Conservation (phyloP, 2,113 vertebrate species). For the Gymnorhina tibicen region DNA sequence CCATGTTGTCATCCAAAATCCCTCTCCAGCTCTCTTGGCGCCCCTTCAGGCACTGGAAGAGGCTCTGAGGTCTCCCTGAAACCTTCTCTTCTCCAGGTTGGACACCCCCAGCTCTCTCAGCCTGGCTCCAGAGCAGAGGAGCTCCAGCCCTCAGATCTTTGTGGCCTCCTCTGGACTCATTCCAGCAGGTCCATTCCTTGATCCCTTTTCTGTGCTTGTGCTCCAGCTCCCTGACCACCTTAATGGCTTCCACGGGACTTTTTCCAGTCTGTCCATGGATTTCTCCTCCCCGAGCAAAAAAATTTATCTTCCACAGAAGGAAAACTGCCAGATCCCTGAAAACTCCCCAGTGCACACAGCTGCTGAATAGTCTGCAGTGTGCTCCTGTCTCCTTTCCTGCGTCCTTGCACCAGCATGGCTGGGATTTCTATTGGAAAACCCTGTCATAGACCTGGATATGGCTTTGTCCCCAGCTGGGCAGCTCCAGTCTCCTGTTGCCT, state of each 20-base stretch:
- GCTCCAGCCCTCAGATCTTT: neutral
- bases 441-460: neutral
- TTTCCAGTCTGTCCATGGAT: neutral
- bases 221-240: neutral
- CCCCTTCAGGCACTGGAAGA: neutral
- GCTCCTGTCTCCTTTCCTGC: neutral
- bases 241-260: neutral
- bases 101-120: accelerated
- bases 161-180: neutral
- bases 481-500: neutral
- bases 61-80: neutral
- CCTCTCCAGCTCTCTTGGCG: neutral
- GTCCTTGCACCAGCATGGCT: neutral
- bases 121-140: neutral
- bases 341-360: neutral
- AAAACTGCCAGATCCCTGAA: neutral
- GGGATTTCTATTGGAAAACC: neutral
- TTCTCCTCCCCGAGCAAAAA: neutral
- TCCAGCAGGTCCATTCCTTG: neutral
- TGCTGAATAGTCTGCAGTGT: neutral
- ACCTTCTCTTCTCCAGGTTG: accelerated
- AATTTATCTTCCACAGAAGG: neutral
- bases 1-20: neutral
- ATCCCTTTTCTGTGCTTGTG: neutral
- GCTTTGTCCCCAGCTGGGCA: neutral